phyloP scores from a whole-genome alignment of 1,140 invertebrate genomes.

The Anoplophora glabripennis region DNA sequence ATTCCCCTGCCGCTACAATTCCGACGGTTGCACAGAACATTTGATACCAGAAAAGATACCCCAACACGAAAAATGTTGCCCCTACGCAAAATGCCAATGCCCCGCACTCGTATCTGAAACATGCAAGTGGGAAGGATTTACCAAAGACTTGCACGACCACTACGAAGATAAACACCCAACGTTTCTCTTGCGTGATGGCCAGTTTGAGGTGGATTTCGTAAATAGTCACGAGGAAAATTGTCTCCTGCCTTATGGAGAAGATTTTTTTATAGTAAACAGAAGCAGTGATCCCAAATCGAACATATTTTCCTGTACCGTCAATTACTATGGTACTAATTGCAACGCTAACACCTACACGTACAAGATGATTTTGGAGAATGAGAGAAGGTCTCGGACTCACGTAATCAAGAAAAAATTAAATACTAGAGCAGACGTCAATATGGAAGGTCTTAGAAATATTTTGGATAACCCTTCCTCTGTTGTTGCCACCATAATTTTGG shows the following conservation, averaged over 20 bases:
- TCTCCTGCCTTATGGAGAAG: slow-evolving; percentile 24
- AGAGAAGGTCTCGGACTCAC: slow-evolving; percentile 1
- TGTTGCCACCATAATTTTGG: slow-evolving; percentile 17
- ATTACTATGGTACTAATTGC: slow-evolving; percentile 8
- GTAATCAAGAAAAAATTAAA: slow-evolving; percentile 10
- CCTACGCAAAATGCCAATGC: slow-evolving; percentile 15
- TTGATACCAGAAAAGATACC: slow-evolving; percentile 14
- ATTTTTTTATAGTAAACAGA: slow-evolving; percentile 21
- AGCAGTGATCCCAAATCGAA: slow-evolving; percentile 5
- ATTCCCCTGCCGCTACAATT: slow-evolving; percentile 24
- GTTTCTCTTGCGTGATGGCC: slow-evolving; percentile 17
- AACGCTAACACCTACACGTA: slow-evolving; percentile 9
- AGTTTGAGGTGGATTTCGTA: slow-evolving; percentile 28
- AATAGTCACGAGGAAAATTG: slow-evolving; percentile 24
- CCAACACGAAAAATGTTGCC: slow-evolving; percentile 22
- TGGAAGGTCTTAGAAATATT: slow-evolving; percentile 1
- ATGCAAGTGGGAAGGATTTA: slow-evolving; percentile 15
- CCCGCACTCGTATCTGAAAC: neutral
- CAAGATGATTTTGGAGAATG: slow-evolving; percentile 18
- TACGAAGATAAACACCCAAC: slow-evolving; percentile 20
- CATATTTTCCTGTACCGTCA: slow-evolving; percentile 20
- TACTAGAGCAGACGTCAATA: neutral
- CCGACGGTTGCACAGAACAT: slow-evolving; percentile 18
- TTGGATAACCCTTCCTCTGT: slow-evolving; percentile 19
- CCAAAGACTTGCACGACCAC: slow-evolving; percentile 16